Base-by-base conservation (phyloP, 2,888 invertebrate species). In the Pseudanteris insignis region DNA sequence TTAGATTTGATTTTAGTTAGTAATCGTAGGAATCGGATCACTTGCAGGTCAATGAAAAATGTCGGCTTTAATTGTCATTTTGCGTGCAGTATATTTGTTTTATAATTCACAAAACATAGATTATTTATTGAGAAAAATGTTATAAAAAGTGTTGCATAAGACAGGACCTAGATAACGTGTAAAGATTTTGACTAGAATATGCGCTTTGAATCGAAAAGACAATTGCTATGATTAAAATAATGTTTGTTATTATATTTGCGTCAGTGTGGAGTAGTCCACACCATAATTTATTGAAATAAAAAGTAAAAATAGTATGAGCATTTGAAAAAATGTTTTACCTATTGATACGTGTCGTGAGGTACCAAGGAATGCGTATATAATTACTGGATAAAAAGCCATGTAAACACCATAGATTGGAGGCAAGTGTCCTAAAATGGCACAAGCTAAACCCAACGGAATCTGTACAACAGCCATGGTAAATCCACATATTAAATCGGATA, bases 391-490 rank as follows among this genome's bases (percentile, higher is more conserved):
- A 63, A 84, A 83, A 6, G 84, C 84, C 83, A 83, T 84, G 65
- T 84, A 84, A 62, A 84, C 82, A 26, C 84, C 84, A 43, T 82
- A 76, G 26, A 84, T 80, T 21, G 84, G 83, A 44, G 82, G 81
- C 12, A 84, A 79, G 61, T 84, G 83, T 50, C 83, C 84, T 44
- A 84, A 70, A 43, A 84, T 73, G 4, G 82, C 84, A 69, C 84
- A 84, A 1, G 84, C 84, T 82, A 84, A 79, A 77, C 89, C 91
- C 83, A 92, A 91, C 0, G 92, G 92, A 70, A 92, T 90, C 72
- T 91, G 90, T 88, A 92, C 89, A 43, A 92, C 85, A 26, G 90
- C 92, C 4, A 92, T 90, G 0, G 94, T 94, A 32, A 91, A 81
- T 1, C 94, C 94, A 10, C 92, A 85, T 30, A 91, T 85, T 5